Conservation (phyloP, 2,113 vertebrate species). For the Melospiza georgiana region DNA sequence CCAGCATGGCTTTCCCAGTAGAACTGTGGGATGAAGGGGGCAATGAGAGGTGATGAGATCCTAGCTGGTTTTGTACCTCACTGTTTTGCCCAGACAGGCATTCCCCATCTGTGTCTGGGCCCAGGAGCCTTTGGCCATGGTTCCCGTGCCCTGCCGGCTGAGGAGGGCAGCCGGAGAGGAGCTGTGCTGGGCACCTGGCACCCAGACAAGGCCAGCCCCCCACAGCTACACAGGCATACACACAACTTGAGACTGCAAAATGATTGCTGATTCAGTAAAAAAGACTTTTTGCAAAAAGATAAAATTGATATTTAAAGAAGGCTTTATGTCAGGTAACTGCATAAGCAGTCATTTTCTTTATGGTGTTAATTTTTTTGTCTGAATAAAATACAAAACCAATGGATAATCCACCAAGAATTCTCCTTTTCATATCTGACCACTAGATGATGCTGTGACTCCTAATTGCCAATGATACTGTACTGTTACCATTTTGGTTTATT, state of each 20-base stretch:
- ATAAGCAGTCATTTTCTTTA: not conserved
- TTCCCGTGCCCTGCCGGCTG: not conserved
- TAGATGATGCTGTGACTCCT: conserved; percentile 47
- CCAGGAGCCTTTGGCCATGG: not conserved
- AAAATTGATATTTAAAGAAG: not conserved
- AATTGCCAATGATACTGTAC: not conserved
- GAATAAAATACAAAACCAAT: not conserved
- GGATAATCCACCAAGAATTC: not conserved
- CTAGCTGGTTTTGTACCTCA: not conserved
- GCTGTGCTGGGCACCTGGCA: not conserved
- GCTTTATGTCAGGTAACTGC: not conserved
- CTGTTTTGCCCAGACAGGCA: too few species aligned
- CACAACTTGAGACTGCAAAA: not conserved
- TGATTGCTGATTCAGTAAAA: not conserved
- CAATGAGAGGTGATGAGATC: not conserved
- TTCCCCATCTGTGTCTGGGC: accelerated
- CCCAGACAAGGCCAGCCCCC: not conserved
- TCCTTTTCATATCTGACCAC: not conserved
- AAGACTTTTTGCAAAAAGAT: not conserved
- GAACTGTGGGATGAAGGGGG: not conserved
- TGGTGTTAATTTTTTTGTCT: not conserved
- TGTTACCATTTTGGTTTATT: not conserved
- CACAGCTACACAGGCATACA: not conserved
- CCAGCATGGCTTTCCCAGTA: not conserved
- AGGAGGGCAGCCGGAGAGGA: not conserved